Conservation (phyloP, 2,113 vertebrate genomes). For the Lynx canadensis region DNA sequence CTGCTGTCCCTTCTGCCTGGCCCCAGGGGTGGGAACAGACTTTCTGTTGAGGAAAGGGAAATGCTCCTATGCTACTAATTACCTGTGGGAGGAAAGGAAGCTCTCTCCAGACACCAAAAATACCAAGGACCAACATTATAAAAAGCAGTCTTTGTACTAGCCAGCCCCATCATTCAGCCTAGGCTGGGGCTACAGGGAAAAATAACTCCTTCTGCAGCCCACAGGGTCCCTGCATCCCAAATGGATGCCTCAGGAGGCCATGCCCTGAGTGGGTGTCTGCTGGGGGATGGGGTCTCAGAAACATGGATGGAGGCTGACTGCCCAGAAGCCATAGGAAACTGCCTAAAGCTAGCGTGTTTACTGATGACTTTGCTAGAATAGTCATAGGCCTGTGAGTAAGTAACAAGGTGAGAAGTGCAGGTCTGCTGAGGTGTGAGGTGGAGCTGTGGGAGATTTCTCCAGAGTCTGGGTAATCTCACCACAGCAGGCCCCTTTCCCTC, state of each 20-base stretch:
- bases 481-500: neutral
- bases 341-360: neutral
- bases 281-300: neutral
- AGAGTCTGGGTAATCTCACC: constrained; percentile 47
- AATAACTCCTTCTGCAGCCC: constrained; percentile 34
- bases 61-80: constrained; percentile 63
- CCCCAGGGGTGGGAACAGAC: constrained; percentile 4
- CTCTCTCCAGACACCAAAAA: constrained; percentile 65
- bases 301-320: neutral
- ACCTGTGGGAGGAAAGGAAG: constrained; percentile 66
- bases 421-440: neutral
- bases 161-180: constrained; percentile 56
- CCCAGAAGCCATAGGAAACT: constrained; percentile 3
- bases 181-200: neutral
- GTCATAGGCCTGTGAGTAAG: neutral
- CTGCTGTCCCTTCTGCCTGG: constrained; percentile 33
- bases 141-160: constrained; percentile 64
- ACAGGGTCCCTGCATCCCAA: neutral
- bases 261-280: neutral
- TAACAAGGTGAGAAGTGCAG: neutral
- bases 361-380: neutral
- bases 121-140: constrained; percentile 53
- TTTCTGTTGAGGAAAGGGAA: constrained; percentile 65
- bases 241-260: neutral
- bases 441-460: neutral